Evolutionary conservation across 2,113 vertebrate species (phyloP).

Genomic region (Anthoscopus minutus): DNA sequence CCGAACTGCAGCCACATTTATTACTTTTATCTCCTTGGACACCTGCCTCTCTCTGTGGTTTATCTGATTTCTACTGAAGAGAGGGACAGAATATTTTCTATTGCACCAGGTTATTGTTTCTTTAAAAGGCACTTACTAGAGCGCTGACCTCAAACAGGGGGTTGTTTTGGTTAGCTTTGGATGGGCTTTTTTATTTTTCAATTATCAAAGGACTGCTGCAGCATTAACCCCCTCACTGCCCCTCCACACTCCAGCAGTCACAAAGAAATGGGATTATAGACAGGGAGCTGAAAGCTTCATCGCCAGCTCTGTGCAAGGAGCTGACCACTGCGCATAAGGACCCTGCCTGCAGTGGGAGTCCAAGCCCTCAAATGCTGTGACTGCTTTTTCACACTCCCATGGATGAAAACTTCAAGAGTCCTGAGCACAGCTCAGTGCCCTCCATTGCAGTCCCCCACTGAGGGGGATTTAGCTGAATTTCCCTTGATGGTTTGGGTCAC

Average conservation of each 20-base stretch:
- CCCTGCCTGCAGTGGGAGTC: background rate
- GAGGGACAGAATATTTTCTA: background rate
- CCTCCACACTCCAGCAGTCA: background rate
- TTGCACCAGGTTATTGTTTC: constrained; percentile 4
- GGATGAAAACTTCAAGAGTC: background rate
- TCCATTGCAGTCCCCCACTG: background rate
- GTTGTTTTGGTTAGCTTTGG: background rate
- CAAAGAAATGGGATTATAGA: background rate
- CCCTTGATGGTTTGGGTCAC: background rate
- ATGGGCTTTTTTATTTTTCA: background rate
- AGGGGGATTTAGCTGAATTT: background rate
- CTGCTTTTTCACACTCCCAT: background rate
- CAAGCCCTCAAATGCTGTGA: background rate
- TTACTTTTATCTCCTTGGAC: constrained; percentile 44
- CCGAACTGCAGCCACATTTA: background rate
- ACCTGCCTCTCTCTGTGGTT: background rate
- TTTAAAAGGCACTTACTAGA: constrained; percentile 23
- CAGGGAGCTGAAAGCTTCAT: background rate
- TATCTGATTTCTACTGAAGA: constrained; percentile 31
- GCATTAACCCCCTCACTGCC: background rate
- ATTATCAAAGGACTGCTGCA: background rate
- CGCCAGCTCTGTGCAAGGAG: background rate
- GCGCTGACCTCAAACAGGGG: background rate
- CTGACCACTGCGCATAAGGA: background rate
- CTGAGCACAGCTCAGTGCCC: background rate